These are phyloP conservation scores for Excalfactoria chinensis DNA, from an alignment of 2,113 vertebrate species.

Conservation along the genomic window DNA sequence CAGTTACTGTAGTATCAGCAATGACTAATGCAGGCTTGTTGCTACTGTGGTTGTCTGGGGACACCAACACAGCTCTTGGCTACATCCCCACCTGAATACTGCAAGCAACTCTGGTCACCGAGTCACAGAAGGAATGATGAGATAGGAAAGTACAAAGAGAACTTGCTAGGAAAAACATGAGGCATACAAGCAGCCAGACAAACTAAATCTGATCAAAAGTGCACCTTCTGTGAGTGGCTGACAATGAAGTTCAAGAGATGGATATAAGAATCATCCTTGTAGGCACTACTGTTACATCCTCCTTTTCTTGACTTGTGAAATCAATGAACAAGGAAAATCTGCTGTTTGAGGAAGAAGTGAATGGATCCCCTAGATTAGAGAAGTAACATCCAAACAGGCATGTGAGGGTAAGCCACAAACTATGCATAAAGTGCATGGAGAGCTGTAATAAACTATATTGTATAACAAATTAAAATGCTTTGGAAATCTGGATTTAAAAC, in stretches of 20 bases:
- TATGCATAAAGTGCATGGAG: not conserved
- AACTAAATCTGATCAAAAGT: not conserved
- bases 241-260: not conserved
- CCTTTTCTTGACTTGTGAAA: not conserved
- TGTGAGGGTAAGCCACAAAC: not conserved
- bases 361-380: not conserved
- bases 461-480: not conserved
- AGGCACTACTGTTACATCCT: not conserved
- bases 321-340: not conserved
- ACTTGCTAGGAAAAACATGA: not conserved
- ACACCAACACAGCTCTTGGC: not conserved
- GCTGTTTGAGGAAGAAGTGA: not conserved
- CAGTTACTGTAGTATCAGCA: too few relatives aligned
- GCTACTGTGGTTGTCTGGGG: not conserved
- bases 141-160: not conserved
- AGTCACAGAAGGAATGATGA: not conserved
- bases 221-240: not conserved
- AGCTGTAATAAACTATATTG: not conserved
- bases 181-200: not conserved
- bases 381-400: not conserved
- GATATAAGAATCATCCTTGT: rapidly evolving
- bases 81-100: not conserved
- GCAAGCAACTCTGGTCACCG: not conserved
- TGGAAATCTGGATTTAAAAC: not conserved
- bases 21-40: not conserved